Conservation (phyloP, 2,113 vertebrate species). For the Paratilapia polleni region DNA sequence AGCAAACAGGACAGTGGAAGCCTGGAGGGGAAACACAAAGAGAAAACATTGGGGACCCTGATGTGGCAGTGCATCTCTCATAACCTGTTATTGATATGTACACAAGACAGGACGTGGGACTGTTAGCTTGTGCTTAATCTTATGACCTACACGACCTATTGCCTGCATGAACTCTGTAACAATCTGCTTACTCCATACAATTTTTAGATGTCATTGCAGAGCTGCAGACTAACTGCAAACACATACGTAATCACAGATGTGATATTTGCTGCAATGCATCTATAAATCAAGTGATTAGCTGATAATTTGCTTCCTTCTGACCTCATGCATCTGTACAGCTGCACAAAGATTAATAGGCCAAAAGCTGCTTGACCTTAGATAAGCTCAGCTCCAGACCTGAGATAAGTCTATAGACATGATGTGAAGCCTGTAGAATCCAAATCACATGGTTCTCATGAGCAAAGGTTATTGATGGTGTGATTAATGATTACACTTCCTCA, state of each 20-base stretch:
- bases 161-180: background rate
- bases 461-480: constrained; percentile 38
- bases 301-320: background rate
- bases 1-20: constrained; percentile 97
- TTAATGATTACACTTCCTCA: constrained; percentile 46
- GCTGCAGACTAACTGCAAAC: background rate
- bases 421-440: background rate
- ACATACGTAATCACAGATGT: background rate
- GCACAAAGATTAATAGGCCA: constrained; percentile 48
- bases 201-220: background rate
- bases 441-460: constrained; percentile 18
- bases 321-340: constrained; percentile 10
- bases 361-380: constrained; percentile 24
- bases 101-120: constrained; percentile 28
- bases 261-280: background rate
- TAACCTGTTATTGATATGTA: constrained; percentile 29
- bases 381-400: background rate
- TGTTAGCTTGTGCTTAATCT: background rate
- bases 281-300: background rate
- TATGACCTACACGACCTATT: background rate
- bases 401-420: background rate
- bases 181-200: background rate
- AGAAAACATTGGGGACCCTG: constrained; percentile 24
- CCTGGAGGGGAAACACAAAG: constrained; percentile 75
- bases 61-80: background rate